phyloP scores from a whole-genome alignment of 2,797 vertebrate species.

The Hemibagrus guttatus region DNA sequence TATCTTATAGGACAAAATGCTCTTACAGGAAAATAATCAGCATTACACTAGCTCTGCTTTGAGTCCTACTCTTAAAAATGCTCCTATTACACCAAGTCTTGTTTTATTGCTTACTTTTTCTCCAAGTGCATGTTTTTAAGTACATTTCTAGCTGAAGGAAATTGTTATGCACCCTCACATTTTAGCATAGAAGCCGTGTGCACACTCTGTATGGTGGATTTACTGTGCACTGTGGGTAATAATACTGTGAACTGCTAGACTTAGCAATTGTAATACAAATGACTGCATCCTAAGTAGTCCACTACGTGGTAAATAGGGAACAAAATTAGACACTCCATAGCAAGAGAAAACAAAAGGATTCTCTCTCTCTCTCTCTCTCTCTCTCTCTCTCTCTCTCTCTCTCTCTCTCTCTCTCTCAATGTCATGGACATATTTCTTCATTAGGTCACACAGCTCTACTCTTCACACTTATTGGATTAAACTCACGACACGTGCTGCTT shows the following conservation, averaged over 20 bases:
- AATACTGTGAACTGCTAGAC: background rate
- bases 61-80: background rate
- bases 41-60: background rate
- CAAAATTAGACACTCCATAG: background rate
- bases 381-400: background rate
- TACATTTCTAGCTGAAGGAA: background rate
- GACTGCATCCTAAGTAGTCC: background rate
- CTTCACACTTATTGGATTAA: background rate
- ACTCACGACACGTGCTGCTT: background rate
- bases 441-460: background rate
- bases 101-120: background rate
- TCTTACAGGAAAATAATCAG: background rate
- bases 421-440: background rate
- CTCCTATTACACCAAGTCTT: background rate
- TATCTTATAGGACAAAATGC: background rate
- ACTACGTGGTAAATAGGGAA: background rate
- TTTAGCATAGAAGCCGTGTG: background rate
- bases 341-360: background rate
- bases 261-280: background rate
- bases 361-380: background rate
- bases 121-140: background rate
- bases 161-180: background rate
- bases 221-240: background rate
- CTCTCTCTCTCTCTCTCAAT: background rate
- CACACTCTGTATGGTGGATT: background rate